Conservation (phyloP, 2,797 vertebrate genomes). For the Rhinella marina region DNA sequence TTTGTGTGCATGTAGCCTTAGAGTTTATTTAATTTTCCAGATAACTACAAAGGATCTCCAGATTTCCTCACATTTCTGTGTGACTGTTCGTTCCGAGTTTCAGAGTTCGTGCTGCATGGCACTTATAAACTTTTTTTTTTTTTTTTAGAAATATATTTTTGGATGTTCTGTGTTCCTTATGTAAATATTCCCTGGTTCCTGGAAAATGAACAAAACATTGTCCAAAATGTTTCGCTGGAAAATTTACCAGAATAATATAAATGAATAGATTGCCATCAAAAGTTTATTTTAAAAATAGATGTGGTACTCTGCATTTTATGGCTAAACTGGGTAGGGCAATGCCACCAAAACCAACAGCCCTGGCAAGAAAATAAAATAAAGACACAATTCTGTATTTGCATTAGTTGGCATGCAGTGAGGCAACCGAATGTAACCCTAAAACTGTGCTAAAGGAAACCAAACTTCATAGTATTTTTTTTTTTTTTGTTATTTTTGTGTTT, state of each 20-base stretch:
- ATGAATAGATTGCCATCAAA: slow-evolving; percentile 30
- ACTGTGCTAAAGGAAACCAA: too few species aligned
- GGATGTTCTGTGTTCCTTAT: slow-evolving; percentile 30
- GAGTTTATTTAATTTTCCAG: neutral
- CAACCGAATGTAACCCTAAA: too few species aligned
- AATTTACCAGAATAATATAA: slow-evolving; percentile 32
- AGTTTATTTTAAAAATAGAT: slow-evolving; percentile 38
- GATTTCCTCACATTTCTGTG: neutral
- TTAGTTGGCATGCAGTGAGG: too few species aligned
- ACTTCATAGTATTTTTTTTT: too few species aligned
- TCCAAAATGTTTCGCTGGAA: slow-evolving; percentile 34
- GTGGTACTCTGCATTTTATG: neutral
- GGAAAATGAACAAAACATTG: slow-evolving; percentile 52
- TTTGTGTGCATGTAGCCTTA: too few species aligned
- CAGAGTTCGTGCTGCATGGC: neutral
- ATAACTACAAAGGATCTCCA: neutral
- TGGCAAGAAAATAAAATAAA: neutral
- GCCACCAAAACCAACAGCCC: neutral
- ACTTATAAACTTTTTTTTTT: neutral
- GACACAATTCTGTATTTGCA: neutral
- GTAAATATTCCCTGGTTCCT: slow-evolving; percentile 45
- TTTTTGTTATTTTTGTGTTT: too few species aligned
- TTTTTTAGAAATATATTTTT: slow-evolving; percentile 22
- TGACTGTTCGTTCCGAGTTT: neutral
- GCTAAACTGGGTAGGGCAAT: neutral